A percentile compares a stretch with the other conserved stretches of the same genome.
phyloP scores from a whole-genome alignment of 2,797 vertebrate genomes.

The Numenius phaeopus region DNA sequence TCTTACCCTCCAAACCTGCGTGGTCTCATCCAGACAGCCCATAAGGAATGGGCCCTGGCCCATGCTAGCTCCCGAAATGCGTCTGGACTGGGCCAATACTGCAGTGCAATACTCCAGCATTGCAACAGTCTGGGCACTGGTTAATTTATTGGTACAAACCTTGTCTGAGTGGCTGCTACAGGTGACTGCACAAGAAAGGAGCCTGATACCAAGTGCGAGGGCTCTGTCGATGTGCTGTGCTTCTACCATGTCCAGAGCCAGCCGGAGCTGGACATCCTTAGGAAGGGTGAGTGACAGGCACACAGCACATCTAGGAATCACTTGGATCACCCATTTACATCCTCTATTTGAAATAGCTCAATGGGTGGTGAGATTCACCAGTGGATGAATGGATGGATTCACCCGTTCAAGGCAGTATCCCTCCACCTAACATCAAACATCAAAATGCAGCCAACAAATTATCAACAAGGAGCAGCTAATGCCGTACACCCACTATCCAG shows the following conservation, averaged over 20 bases:
- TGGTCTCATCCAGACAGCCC: background rate
- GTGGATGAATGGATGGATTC: background rate
- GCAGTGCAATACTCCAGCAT: background rate
- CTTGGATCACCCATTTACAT: background rate
- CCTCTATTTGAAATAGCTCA: background rate
- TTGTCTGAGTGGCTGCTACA: background rate
- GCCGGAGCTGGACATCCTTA: background rate
- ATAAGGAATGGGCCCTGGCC: background rate
- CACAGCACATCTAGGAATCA: accelerated
- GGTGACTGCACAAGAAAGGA: background rate
- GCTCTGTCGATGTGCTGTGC: background rate
- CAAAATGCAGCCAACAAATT: background rate
- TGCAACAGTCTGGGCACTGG: background rate
- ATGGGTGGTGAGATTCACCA: background rate
- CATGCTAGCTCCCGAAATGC: background rate
- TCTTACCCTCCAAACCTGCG: background rate
- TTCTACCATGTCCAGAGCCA: background rate
- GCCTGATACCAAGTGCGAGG: background rate
- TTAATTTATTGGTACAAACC: background rate
- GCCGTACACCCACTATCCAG: accelerated
- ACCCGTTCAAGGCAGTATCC: background rate
- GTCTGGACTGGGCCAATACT: background rate
- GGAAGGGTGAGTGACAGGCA: background rate
- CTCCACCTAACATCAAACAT: background rate
- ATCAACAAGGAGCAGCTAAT: background rate